Conservation (phyloP, 2,113 vertebrate species). For the Ploceus nigricollis region DNA sequence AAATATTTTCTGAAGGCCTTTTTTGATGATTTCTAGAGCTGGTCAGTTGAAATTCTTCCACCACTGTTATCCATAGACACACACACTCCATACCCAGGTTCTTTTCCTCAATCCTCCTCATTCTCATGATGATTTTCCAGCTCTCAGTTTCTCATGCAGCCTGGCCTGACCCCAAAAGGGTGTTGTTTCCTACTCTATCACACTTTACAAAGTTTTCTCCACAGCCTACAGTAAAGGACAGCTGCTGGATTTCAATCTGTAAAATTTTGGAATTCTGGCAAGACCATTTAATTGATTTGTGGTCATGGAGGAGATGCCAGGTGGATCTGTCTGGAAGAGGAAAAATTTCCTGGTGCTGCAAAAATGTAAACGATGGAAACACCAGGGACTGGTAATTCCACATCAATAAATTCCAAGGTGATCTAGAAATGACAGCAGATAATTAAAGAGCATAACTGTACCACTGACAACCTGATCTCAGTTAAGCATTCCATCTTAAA, state of each 20-base stretch:
- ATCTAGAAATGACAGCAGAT: background rate
- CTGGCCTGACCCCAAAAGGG: background rate
- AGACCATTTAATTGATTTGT: constrained; percentile 1
- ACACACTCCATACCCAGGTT: background rate
- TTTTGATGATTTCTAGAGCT: background rate
- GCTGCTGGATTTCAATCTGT: background rate
- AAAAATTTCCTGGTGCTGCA: background rate
- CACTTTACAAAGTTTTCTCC: background rate
- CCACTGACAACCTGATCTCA: background rate
- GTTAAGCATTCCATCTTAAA: background rate
- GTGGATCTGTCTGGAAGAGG: background rate
- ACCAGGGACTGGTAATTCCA: background rate
- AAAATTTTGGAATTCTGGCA: background rate
- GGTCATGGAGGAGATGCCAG: background rate
- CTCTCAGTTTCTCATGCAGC: background rate
- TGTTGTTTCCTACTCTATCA: background rate
- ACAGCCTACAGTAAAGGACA: background rate
- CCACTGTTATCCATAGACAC: background rate
- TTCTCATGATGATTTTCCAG: background rate
- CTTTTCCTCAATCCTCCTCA: background rate
- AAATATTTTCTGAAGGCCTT: background rate
- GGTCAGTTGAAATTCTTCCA: background rate
- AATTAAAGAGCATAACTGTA: background rate
- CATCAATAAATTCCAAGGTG: background rate
- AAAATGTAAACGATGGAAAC: background rate